Conservation (phyloP, 2,797 vertebrate genomes). For the Acrocephalus scirpaceus region DNA sequence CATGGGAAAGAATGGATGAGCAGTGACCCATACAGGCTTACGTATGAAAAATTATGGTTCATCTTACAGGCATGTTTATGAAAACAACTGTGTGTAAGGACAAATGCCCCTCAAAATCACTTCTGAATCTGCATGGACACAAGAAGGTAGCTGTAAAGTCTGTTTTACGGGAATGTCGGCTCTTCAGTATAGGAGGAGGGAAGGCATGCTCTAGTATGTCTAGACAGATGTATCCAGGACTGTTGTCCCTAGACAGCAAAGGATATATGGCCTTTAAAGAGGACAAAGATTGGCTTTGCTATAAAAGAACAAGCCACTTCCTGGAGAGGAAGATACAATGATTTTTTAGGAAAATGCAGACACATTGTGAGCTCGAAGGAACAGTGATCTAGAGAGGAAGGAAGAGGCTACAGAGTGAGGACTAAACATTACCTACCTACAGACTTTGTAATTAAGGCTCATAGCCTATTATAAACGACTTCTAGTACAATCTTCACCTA, state of each 20-base stretch:
- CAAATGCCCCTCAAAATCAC: not conserved
- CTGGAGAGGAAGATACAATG: constrained; percentile 52
- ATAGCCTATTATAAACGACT: constrained; percentile 14
- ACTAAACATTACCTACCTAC: constrained; percentile 48
- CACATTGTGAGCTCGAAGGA: constrained; percentile 49
- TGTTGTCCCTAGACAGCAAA: constrained; percentile 59
- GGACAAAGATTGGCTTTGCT: constrained; percentile 63
- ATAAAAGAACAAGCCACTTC: constrained; percentile 65
- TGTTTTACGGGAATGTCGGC: not conserved
- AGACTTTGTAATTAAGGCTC: constrained; percentile 13
- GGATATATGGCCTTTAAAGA: constrained; percentile 55
- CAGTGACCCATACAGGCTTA: constrained; percentile 15
- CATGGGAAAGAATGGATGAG: constrained; percentile 52
- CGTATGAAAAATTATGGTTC: not conserved
- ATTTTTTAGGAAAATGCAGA: constrained; percentile 63
- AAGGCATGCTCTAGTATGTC: constrained; percentile 7
- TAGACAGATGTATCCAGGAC: constrained; percentile 23
- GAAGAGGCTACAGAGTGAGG: not conserved
- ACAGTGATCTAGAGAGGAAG: constrained; percentile 46
- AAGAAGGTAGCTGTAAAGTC: not conserved
- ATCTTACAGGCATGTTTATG: not conserved
- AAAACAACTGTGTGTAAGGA: not conserved
- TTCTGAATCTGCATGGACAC: not conserved
- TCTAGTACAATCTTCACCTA: constrained; percentile 11
- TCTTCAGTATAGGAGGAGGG: not conserved